Conservation (phyloP, 1,140 invertebrate genomes). For the Sinella curviseta region DNA sequence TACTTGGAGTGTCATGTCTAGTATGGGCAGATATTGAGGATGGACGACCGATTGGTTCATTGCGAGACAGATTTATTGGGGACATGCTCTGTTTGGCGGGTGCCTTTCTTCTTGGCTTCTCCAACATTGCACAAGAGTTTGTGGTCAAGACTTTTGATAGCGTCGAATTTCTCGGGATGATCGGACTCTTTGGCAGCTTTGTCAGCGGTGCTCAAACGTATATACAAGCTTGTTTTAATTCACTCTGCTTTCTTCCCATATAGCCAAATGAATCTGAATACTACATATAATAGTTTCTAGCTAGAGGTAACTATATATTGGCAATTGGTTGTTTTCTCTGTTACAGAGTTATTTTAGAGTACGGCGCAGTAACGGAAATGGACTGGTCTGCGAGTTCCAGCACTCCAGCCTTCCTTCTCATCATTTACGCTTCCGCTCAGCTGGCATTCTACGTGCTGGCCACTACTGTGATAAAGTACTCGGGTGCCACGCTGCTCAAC, state of each 20-base stretch:
- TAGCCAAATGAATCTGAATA: too few relatives aligned
- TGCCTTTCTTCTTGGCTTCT: slow-evolving; percentile 76
- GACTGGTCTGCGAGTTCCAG: slow-evolving; percentile 58
- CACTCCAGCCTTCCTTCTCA: slow-evolving; percentile 61
- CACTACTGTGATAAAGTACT: slow-evolving; percentile 72
- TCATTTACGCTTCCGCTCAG: slow-evolving; percentile 65
- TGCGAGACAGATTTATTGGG: slow-evolving; percentile 75
- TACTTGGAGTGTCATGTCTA: slow-evolving; percentile 79
- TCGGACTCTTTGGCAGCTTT: slow-evolving; percentile 79
- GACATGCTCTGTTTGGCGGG: slow-evolving; percentile 80
- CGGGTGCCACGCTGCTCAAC: slow-evolving; percentile 80
- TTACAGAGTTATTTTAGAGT: slow-evolving; percentile 60
- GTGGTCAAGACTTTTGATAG: slow-evolving; percentile 68
- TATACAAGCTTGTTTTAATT: background rate
- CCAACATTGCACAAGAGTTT: slow-evolving; percentile 80
- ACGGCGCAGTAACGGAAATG: slow-evolving; percentile 56
- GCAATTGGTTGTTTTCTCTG: slow-evolving; percentile 41
- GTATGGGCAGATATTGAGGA: slow-evolving; percentile 80
- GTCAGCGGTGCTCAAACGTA: slow-evolving; percentile 78
- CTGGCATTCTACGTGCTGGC: slow-evolving; percentile 77
- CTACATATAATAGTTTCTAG: background rate
- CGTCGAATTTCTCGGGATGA: slow-evolving; percentile 80
- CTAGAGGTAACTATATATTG: background rate
- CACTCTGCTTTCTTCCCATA: background rate
- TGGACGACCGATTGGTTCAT: slow-evolving; percentile 56